A percentile compares a stretch with the other conserved stretches of the same genome.
phyloP scores from a whole-genome alignment of 92 coral and sea anemone species.

The Phenganax marumi region DNA sequence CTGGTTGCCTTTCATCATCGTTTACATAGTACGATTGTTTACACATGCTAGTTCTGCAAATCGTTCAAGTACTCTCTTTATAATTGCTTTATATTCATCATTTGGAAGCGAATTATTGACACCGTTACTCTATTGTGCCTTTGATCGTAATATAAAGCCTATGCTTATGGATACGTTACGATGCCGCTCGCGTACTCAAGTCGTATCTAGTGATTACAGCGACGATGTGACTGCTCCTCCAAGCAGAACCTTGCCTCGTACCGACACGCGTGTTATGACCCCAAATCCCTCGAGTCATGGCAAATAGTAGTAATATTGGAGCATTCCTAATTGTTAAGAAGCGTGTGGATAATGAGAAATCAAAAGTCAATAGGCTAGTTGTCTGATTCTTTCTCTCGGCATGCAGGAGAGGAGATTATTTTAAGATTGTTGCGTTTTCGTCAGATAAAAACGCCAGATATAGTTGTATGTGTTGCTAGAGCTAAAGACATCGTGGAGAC shows the following conservation, averaged over 20 bases:
- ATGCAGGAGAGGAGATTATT: no score
- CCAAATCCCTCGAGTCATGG: no score
- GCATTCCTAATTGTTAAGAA: no score
- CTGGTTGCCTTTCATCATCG: slow-evolving; percentile 18
- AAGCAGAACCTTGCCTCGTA: background rate
- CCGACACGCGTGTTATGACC: no score
- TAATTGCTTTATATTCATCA: slow-evolving; percentile 13
- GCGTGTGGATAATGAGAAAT: no score
- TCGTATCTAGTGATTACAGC: background rate
- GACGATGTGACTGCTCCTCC: background rate
- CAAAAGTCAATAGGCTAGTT: no score
- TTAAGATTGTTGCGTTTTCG: no score
- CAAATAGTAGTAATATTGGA: no score
- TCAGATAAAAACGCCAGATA: no score
- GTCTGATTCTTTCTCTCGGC: no score
- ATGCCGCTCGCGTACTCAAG: background rate
- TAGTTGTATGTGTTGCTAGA: no score
- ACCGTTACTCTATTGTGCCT: slow-evolving; percentile 32
- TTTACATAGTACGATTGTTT: slow-evolving; percentile 6
- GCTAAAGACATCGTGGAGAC: no score
- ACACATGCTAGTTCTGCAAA: background rate
- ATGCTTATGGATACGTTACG: background rate
- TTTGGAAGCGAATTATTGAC: slow-evolving; percentile 20
- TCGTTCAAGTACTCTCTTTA: slow-evolving; percentile 16
- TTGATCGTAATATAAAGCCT: slow-evolving; percentile 40